Evolutionary conservation across 2,113 vertebrate species (phyloP).

Genomic region (Melanerpes aurifrons): DNA sequence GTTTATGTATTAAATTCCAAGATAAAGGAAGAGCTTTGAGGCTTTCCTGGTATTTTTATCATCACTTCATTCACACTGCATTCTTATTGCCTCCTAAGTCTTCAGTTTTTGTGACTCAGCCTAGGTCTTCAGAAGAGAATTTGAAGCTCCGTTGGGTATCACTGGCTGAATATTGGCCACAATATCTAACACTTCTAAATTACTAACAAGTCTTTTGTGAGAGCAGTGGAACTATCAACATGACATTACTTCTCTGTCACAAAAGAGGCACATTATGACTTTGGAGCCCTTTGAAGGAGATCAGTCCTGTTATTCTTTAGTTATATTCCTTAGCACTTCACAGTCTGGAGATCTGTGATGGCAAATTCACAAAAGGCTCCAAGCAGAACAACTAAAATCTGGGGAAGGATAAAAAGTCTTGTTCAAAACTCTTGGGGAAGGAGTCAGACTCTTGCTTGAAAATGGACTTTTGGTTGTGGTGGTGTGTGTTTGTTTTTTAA

Average conservation of each 20-base stretch:
- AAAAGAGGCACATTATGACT: background rate
- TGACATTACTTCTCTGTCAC: background rate
- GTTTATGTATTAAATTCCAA: background rate
- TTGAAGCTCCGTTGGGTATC: background rate
- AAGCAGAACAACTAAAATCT: background rate
- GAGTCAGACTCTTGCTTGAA: background rate
- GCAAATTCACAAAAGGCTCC: background rate
- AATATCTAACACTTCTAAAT: background rate
- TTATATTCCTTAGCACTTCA: background rate
- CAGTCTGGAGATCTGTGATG: background rate
- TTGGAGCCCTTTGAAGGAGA: background rate
- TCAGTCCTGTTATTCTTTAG: background rate
- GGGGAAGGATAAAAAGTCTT: background rate
- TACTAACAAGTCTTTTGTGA: background rate
- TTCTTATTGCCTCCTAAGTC: background rate
- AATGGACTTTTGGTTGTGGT: background rate
- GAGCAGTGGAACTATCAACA: background rate
- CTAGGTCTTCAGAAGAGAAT: background rate
- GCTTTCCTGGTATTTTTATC: background rate
- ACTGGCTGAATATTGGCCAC: background rate
- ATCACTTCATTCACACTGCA: background rate
- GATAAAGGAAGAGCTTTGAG: background rate
- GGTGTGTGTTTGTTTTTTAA: background rate
- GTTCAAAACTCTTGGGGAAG: background rate
- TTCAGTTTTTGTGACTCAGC: background rate